Percentiles rank a stretch among this genome's conserved stretches.
These are phyloP conservation scores for Eilema caniola DNA, from an alignment of 2,888 invertebrate species.

Conservation along the genomic window DNA sequence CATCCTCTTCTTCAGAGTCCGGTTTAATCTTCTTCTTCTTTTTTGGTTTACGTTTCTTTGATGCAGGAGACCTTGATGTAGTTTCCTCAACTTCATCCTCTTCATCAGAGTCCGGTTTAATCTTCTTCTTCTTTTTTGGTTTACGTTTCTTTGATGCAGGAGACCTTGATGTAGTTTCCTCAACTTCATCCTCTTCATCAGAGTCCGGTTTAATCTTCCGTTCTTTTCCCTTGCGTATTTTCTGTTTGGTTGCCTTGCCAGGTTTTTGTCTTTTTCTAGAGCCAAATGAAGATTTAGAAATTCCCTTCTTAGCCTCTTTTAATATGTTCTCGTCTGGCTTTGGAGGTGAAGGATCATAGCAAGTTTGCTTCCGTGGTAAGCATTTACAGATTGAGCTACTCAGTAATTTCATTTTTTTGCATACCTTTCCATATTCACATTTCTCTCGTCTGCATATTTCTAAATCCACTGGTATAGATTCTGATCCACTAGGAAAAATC, in stretches of 20 bases:
- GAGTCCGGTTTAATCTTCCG: not conserved
- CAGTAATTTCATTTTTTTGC: not conserved
- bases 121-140: not conserved
- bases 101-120: not conserved
- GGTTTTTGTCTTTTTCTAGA: not conserved
- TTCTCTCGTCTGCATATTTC: too few species aligned
- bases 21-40: not conserved
- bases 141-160: too few species aligned
- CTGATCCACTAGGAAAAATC: not conserved
- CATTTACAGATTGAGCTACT: slow-evolving; percentile 4
- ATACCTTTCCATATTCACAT: not conserved
- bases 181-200: not conserved
- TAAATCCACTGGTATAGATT: not conserved
- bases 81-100: not conserved
- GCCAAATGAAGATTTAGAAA: not conserved
- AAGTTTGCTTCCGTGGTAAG: too few species aligned
- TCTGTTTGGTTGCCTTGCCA: too few species aligned
- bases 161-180: too few species aligned
- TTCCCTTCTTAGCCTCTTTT: not conserved
- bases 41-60: not conserved
- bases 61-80: not conserved
- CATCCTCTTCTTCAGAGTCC: too few species aligned
- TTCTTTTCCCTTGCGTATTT: too few species aligned
- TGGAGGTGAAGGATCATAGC: not conserved
- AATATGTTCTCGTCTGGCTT: not conserved